A percentile compares a stretch with the other conserved stretches of the same genome.
These are phyloP conservation scores for Plemyria rubiginata DNA, from an alignment of 2,888 invertebrate species.

Conservation along the genomic window DNA sequence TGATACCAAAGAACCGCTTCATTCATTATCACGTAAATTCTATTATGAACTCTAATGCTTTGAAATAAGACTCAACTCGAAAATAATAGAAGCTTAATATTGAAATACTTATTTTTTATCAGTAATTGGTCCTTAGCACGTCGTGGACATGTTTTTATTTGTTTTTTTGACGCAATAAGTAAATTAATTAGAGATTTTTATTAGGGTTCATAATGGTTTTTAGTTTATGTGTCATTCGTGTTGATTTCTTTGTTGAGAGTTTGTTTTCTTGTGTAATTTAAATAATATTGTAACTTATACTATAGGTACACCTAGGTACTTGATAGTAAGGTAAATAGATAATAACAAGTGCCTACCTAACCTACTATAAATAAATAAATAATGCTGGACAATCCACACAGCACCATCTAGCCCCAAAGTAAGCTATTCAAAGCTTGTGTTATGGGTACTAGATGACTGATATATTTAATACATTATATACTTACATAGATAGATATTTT, in stretches of 20 bases:
- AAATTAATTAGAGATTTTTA: slow-evolving; percentile 40
- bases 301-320: too few relatives aligned
- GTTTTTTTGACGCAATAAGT: slow-evolving; percentile 34
- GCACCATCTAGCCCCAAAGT: too few relatives aligned
- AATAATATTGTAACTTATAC: too few relatives aligned
- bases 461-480: too few relatives aligned
- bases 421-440: too few relatives aligned
- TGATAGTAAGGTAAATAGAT: too few relatives aligned
- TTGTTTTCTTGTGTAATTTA: too few relatives aligned
- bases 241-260: neutral
- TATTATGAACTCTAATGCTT: slow-evolving; percentile 4
- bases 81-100: neutral
- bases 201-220: slow-evolving; percentile 29
- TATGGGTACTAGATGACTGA: too few relatives aligned
- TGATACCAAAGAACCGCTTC: slow-evolving; percentile 36
- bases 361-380: too few relatives aligned
- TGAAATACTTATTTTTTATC: slow-evolving; percentile 35
- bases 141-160: slow-evolving; percentile 39
- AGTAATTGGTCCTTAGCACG: slow-evolving; percentile 52
- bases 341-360: too few relatives aligned
- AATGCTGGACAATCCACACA: too few relatives aligned
- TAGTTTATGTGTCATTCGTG: slow-evolving; percentile 11
- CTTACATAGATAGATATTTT: too few relatives aligned
- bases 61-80: slow-evolving; percentile 17
- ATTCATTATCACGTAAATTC: neutral